Percentiles rank a stretch among this genome's conserved stretches.
phyloP scores from a whole-genome alignment of 2,797 vertebrate species.

The Pipistrellus pipistrellus region DNA sequence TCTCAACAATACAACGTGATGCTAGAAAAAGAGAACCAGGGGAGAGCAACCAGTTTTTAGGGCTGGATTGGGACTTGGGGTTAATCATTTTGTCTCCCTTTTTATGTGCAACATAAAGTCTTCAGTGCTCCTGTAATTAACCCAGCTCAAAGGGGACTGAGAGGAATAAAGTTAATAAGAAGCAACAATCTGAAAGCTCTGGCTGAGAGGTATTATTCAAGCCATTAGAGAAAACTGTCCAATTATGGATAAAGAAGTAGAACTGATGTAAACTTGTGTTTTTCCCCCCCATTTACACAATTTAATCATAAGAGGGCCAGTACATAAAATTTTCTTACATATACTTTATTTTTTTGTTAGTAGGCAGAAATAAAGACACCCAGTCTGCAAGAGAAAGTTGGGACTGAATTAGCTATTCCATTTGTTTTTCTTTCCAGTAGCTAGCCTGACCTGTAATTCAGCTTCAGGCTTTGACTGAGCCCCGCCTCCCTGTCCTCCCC shows the following conservation, averaged over 20 bases:
- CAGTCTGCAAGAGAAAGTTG: background rate
- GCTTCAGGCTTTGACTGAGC: background rate
- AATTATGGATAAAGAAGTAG: constrained; percentile 31
- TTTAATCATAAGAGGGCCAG: constrained; percentile 14
- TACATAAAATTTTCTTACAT: constrained; percentile 50
- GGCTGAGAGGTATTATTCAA: constrained; percentile 65
- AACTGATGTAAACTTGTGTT: constrained; percentile 23
- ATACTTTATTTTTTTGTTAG: constrained; percentile 52
- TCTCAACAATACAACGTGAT: background rate
- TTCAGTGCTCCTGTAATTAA: background rate
- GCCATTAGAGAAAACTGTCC: constrained; percentile 30
- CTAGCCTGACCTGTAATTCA: constrained; percentile 53
- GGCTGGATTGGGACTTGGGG: background rate
- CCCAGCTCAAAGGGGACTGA: background rate
- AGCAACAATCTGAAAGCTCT: constrained; percentile 37
- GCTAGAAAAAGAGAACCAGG: background rate
- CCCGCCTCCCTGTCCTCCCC: fast-evolving
- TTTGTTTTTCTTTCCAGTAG: constrained; percentile 5
- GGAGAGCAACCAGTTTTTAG: background rate
- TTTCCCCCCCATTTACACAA: constrained; percentile 18
- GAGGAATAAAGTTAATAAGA: constrained; percentile 55
- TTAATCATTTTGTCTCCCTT: constrained; percentile 32
- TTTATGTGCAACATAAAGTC: constrained; percentile 25
- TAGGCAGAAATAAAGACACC: constrained; percentile 56
- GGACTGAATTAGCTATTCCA: background rate